Evolutionary conservation across 2,888 invertebrate species (phyloP).

Genomic region (Idaea aversata): DNA sequence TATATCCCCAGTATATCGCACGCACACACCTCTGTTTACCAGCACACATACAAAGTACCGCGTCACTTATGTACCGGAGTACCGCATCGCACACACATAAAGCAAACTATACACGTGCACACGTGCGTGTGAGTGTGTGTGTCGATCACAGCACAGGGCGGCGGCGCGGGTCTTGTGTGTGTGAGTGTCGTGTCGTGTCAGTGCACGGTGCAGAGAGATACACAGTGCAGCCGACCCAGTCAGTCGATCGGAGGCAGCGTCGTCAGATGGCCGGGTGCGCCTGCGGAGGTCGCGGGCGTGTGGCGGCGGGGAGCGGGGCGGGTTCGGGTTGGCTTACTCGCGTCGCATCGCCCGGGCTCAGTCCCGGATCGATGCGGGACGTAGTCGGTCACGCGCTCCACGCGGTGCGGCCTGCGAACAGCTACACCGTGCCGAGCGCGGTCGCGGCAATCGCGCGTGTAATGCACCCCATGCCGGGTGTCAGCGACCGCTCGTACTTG

Average conservation of each 20-base stretch:
- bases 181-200: constrained; percentile 41
- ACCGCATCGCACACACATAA: constrained; percentile 21
- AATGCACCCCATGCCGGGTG: constrained; percentile 24
- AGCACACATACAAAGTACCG: constrained; percentile 20
- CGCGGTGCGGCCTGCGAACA: constrained; percentile 47
- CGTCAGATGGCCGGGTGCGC: too few species aligned
- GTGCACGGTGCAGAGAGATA: constrained; percentile 35
- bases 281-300: constrained; percentile 2
- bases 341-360: constrained; percentile 18
- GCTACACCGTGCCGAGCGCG: constrained; percentile 58
- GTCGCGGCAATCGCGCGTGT: constrained; percentile 74
- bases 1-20: neutral
- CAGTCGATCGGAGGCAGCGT: too few species aligned
- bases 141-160: constrained; percentile 39
- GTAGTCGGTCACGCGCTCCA: constrained; percentile 18
- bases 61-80: constrained; percentile 19
- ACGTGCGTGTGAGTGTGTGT: constrained; percentile 29
- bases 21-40: constrained; percentile 20
- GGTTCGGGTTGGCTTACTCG: constrained; percentile 38
- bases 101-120: too few species aligned
- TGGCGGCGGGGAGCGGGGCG: constrained; percentile 15
- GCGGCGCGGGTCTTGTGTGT: constrained; percentile 26
- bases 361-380: constrained; percentile 16
- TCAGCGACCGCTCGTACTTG: constrained; percentile 10
- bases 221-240: constrained; percentile 5